phyloP scores from a whole-genome alignment of 2,888 invertebrate species.

The Orchesellides sinensis region DNA sequence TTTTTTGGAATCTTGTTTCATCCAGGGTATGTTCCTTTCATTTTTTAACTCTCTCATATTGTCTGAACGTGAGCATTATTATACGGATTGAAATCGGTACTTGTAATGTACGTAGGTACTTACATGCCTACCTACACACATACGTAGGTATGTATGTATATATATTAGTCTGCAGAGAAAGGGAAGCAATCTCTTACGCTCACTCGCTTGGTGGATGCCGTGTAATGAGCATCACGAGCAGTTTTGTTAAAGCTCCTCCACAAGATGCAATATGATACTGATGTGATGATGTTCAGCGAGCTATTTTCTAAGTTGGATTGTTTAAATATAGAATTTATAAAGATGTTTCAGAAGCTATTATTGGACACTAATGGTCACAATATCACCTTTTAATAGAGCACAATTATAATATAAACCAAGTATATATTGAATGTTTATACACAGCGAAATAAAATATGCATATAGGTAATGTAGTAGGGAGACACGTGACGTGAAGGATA shows the following conservation, averaged over 20 bases:
- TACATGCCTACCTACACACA: no score
- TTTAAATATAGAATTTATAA: conserved; percentile 64
- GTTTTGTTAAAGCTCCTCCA: background rate
- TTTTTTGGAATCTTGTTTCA: no score
- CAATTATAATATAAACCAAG: no score
- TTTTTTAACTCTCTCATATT: no score
- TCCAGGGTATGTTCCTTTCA: no score
- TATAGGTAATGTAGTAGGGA: background rate
- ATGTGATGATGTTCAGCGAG: conserved; percentile 45
- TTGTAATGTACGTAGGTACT: no score
- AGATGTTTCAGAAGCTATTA: conserved; percentile 53
- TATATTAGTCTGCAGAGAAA: no score
- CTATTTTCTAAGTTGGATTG: conserved; percentile 53
- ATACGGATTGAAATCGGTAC: no score
- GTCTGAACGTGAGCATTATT: no score
- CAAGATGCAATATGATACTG: conserved; percentile 15
- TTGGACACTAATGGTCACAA: conserved; percentile 53
- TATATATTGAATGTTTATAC: no score
- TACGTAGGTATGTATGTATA: no score
- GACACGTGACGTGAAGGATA: background rate
- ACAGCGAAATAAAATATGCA: background rate
- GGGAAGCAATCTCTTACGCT: conserved; percentile 29
- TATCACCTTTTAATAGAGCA: no score
- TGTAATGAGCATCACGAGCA: background rate
- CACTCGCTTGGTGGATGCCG: conserved; percentile 23